Evolutionary conservation across 2,113 vertebrate species (phyloP).

Genomic region (Stigmatopora argus): DNA sequence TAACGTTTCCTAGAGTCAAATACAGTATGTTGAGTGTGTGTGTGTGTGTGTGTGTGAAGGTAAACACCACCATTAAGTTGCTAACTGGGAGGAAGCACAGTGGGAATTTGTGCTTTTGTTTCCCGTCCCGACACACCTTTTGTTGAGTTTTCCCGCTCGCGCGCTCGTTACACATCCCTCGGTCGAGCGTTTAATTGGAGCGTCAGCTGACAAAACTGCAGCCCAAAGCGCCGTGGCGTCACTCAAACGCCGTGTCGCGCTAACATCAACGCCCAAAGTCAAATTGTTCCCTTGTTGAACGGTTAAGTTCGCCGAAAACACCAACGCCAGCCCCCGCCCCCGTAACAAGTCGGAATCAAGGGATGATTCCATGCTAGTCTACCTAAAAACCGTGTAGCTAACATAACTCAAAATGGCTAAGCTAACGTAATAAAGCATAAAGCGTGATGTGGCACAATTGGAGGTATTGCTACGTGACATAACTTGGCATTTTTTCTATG

Average conservation of each 20-base stretch:
- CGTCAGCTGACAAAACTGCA: conserved; percentile 24
- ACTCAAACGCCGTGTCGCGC: neutral
- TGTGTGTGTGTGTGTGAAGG: conserved; percentile 44
- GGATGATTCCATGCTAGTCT: too few species aligned
- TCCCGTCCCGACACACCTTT: conserved; percentile 17
- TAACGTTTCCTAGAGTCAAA: conserved; percentile 82
- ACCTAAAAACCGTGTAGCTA: too few species aligned
- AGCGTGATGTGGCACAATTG: too few species aligned
- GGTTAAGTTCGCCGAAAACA: neutral
- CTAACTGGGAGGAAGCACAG: conserved; percentile 49
- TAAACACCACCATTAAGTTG: conserved; percentile 68
- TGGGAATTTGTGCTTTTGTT: conserved; percentile 50
- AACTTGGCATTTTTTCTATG: too few species aligned
- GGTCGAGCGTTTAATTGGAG: conserved; percentile 39
- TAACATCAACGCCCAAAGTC: neutral
- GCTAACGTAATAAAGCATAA: too few species aligned
- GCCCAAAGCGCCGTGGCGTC: neutral
- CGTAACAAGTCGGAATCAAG: neutral
- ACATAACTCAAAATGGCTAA: too few species aligned
- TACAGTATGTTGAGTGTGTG: conserved; percentile 71
- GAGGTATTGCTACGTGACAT: too few species aligned
- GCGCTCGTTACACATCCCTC: conserved; percentile 29
- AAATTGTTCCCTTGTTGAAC: neutral
- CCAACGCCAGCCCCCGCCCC: neutral
- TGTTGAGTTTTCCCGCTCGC: conserved; percentile 48